Evolutionary conservation across 2,888 invertebrate genomes (phyloP).

Genomic region (Antitype chi): DNA sequence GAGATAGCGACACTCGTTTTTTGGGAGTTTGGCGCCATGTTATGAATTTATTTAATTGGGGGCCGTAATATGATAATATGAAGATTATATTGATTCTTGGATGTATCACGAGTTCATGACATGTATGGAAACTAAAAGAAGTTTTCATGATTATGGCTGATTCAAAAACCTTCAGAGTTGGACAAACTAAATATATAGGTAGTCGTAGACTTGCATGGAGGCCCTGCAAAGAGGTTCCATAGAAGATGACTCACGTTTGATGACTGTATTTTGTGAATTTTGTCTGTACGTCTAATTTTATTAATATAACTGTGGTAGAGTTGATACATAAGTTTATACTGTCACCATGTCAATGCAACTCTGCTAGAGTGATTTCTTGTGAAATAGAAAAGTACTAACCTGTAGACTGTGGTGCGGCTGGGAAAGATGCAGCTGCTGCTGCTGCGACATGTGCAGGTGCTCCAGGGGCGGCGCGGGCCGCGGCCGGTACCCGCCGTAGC

Average conservation of each 20-base stretch:
- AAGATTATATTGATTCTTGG: neutral
- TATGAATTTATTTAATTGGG: conserved; percentile 13
- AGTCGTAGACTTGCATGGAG: neutral
- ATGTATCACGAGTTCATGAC: no score
- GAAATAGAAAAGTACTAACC: conserved; percentile 86
- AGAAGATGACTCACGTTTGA: conserved; percentile 1
- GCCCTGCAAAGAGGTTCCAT: neutral
- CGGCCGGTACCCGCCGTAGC: conserved; percentile 89
- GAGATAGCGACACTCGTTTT: conserved; percentile 20
- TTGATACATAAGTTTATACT: neutral
- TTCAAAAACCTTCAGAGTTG: conserved; percentile 8
- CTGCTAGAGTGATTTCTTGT: neutral
- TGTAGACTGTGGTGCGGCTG: conserved; percentile 96
- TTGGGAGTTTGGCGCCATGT: conserved; percentile 48
- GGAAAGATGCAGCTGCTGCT: conserved; percentile 96
- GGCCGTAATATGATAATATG: neutral
- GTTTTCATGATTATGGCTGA: neutral
- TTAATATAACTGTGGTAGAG: neutral
- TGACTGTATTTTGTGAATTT: neutral
- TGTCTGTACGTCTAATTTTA: neutral
- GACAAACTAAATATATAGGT: neutral
- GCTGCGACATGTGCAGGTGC: conserved; percentile 95
- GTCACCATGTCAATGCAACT: neutral
- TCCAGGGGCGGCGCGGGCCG: conserved; percentile 85
- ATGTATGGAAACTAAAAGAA: neutral